phyloP scores from a whole-genome alignment of 2,888 invertebrate genomes.

The Euproctis similis region DNA sequence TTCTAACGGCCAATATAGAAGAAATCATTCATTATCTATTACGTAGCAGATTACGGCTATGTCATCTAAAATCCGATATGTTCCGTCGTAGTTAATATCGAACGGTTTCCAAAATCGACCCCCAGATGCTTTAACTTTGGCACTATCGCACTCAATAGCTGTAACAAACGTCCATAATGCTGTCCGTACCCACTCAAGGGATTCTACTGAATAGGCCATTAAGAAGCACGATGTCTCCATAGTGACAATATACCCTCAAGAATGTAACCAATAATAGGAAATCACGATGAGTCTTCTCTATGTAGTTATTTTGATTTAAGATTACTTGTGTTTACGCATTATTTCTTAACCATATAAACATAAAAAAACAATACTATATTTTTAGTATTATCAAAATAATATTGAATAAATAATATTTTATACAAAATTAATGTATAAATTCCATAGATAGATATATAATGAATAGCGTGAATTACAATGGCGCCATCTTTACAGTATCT shows the following conservation, averaged over 20 bases:
- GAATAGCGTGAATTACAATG: no score
- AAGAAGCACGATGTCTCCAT: conserved; percentile 24
- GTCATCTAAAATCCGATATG: no score
- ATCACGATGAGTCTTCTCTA: conserved; percentile 23
- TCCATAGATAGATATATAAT: no score
- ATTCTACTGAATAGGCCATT: conserved; percentile 35
- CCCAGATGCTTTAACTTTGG: conserved; percentile 21
- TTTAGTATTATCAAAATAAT: no score
- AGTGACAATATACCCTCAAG: conserved; percentile 40
- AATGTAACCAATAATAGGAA: conserved; percentile 30
- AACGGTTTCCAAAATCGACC: conserved; percentile 27
- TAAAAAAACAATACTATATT: neutral
- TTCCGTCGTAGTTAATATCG: no score
- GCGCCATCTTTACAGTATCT: no score
- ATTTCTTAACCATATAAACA: neutral
- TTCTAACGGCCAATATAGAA: no score
- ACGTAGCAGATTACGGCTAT: no score
- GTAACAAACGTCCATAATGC: conserved; percentile 38
- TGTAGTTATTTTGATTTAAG: conserved; percentile 34
- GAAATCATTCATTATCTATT: no score
- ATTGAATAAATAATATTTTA: no score
- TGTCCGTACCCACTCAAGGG: conserved; percentile 29
- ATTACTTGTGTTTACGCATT: conserved; percentile 29
- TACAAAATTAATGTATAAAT: no score
- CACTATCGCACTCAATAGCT: conserved; percentile 26